Percentiles rank a stretch among this genome's conserved stretches.
Evolutionary conservation across 2,113 vertebrate genomes (phyloP).

Genomic region (Anoplopoma fimbria): DNA sequence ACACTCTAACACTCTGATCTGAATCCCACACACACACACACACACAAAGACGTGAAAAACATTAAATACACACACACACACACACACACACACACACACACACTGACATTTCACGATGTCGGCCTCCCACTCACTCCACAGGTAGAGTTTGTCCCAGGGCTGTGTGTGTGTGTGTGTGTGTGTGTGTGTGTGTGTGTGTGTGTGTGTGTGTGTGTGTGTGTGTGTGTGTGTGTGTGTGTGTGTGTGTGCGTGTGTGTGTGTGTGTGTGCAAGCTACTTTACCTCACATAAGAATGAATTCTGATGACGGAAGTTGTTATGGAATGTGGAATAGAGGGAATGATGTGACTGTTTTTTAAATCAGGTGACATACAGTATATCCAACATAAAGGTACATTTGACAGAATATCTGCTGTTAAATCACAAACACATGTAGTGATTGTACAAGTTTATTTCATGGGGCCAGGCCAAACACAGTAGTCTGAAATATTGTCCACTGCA

Average conservation of each 20-base stretch:
- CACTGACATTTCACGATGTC: not conserved
- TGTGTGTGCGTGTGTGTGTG: not conserved
- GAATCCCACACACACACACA: constrained; percentile 6
- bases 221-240: not conserved
- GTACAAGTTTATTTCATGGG: not conserved
- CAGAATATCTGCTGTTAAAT: not conserved
- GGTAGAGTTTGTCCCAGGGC: not conserved
- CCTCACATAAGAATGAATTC: not conserved
- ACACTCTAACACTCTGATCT: constrained; percentile 54
- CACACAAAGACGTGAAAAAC: too few relatives aligned
- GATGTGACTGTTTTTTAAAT: not conserved
- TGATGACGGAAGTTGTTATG: not conserved
- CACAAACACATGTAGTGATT: not conserved
- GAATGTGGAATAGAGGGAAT: not conserved
- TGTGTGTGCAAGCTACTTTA: not conserved
- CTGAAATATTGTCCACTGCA: not conserved
- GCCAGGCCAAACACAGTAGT: not conserved
- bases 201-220: not conserved
- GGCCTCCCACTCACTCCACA: not conserved
- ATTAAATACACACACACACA: constrained; percentile 3
- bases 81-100: constrained; percentile 10
- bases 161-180: not conserved
- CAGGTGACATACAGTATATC: too few relatives aligned
- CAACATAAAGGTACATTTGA: not conserved
- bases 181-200: not conserved